Evolutionary conservation across 2,888 invertebrate species (phyloP), one percentile per base, ranked within the genome.

Genomic region (Drosophila falleni): DNA sequence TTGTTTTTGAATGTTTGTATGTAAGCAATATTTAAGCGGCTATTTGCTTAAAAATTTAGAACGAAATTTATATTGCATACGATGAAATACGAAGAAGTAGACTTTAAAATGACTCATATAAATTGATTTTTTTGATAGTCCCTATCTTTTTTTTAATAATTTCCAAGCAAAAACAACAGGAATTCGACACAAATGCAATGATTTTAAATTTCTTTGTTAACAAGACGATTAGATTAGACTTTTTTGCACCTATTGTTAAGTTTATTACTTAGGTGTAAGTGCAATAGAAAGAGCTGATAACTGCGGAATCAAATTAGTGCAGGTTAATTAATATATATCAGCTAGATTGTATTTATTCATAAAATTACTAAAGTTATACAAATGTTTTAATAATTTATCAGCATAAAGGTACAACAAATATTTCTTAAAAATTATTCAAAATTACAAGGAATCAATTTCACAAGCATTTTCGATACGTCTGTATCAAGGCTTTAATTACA

Each of bases 401-500:
- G 55, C 44, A 31, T 29, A 37, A 60, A 39, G 61, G 42, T 41
- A 26, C 31, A 50, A n/a, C 26, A 67, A 31, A 19, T 53, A 29
- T 44, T 46, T 42, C 78, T 71, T 80, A 74, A 65, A 26, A n/a
- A 13, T 72, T 78, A 31, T 35, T 33, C 19, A 46, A 53, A 60
- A 37, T 50, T 69, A 55, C 26, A 44, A 47, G 33, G 26, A 39
- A 37, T 39, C 2, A 41, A 70, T 60, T 46, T 55, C 42, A 61
- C 31, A 31, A 53, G 39, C 19, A 41, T 31, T 19, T 42, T 11
- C 19, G 13, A 16, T 1, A 16, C 23, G 9, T 6, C 19, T 33
- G 8, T 35, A 54, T 44, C 35, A 5, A 19, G 2, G 1, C 29
- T 13, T 8, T 9, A 35, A 78, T 47, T 90, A 91, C 63, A 90